These are phyloP conservation scores for Clarias gariepinus DNA, from an alignment of 2,113 vertebrate species.

Conservation along the genomic window DNA sequence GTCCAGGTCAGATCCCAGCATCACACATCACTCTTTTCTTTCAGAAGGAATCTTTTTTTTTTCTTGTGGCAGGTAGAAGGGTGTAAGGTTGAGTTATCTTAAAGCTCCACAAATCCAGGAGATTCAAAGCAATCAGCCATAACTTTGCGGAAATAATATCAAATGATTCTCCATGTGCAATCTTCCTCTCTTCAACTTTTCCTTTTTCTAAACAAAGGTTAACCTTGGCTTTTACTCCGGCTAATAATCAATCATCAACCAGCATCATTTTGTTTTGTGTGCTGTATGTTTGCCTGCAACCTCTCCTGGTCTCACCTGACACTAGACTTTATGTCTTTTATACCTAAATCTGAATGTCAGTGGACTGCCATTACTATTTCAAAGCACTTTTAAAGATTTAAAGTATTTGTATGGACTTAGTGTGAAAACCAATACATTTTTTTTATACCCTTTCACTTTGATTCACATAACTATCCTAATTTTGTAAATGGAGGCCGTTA, in stretches of 20 bases:
- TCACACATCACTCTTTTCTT: constrained; percentile 2
- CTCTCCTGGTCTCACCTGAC: neutral
- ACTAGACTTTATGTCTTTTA: neutral
- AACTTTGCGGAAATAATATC: constrained; percentile 40
- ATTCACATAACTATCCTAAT: neutral
- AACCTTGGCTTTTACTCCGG: constrained; percentile 33
- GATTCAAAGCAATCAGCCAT: constrained; percentile 53
- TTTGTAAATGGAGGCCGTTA: neutral
- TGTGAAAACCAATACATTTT: neutral
- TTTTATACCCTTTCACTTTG: neutral
- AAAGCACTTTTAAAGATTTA: neutral
- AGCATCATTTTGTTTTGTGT: neutral
- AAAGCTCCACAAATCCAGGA: constrained; percentile 52
- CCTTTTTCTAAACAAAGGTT: constrained; percentile 7
- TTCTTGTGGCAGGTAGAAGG: constrained; percentile 26
- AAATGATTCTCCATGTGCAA: constrained; percentile 33
- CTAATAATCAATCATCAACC: constrained; percentile 46
- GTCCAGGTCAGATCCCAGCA: constrained; percentile 13
- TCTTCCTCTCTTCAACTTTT: constrained; percentile 30
- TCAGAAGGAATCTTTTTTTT: constrained; percentile 27
- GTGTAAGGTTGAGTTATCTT: constrained; percentile 14
- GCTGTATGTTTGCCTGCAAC: neutral
- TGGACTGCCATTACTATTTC: neutral
- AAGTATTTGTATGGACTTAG: neutral
- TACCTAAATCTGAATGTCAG: neutral